These are phyloP conservation scores for Mergus octosetaceus DNA, from an alignment of 2,797 vertebrate species.

Conservation along the genomic window DNA sequence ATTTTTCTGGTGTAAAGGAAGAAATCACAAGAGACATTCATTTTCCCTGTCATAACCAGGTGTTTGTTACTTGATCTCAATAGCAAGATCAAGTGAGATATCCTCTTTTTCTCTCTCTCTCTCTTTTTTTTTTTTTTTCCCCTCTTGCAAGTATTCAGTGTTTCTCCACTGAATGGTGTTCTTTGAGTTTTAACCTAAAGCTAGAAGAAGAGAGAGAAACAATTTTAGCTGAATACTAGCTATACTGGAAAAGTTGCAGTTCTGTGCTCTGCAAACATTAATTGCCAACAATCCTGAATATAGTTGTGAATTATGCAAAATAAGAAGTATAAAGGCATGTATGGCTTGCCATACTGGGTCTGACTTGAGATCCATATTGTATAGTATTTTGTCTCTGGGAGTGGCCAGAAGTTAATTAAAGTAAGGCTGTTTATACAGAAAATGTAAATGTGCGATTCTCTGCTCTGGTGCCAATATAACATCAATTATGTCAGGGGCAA, in stretches of 20 bases:
- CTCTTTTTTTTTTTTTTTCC: neutral
- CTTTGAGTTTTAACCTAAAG: neutral
- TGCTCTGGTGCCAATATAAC: slow-evolving; percentile 6
- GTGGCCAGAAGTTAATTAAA: slow-evolving; percentile 27
- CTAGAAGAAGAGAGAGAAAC: neutral
- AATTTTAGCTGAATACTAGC: neutral
- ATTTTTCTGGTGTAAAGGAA: slow-evolving; percentile 28
- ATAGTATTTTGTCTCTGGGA: neutral
- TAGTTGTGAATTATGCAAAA: neutral
- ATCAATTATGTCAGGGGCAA: slow-evolving; percentile 17
- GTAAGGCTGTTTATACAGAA: neutral
- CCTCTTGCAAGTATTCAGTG: neutral
- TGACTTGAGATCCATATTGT: neutral
- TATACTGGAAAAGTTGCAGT: neutral
- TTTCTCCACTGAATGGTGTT: neutral
- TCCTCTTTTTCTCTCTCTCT: neutral
- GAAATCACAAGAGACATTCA: slow-evolving; percentile 6
- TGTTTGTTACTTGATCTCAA: neutral
- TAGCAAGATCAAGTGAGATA: neutral
- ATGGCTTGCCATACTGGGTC: neutral
- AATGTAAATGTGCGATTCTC: neutral
- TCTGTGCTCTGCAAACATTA: neutral
- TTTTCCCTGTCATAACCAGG: neutral
- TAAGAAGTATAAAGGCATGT: neutral
- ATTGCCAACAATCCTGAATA: neutral